phyloP scores from a whole-genome alignment of 2,888 invertebrate genomes.

The Poecilus cupreus region DNA sequence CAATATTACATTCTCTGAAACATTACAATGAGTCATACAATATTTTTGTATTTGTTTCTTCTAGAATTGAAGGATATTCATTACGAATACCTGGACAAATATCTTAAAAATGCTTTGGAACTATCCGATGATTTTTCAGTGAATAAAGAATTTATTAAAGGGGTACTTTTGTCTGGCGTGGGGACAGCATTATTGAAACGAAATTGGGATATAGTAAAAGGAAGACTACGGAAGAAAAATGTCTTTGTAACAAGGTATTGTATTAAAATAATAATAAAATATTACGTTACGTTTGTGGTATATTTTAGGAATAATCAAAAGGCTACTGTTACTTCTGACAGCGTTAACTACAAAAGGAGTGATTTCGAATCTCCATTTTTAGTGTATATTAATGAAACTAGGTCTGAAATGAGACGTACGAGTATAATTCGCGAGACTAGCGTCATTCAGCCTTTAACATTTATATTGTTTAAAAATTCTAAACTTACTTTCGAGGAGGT shows the following conservation, averaged over 20 bases:
- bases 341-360: conserved; percentile 77
- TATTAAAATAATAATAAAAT: background rate
- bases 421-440: conserved; percentile 77
- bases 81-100: conserved; percentile 74
- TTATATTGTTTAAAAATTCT: conserved; percentile 75
- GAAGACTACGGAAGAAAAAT: conserved; percentile 73
- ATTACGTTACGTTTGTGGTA: background rate
- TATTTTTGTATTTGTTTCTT: conserved; percentile 65
- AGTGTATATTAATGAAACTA: conserved; percentile 76
- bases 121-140: conserved; percentile 74
- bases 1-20: too few relatives aligned
- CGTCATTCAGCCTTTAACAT: conserved; percentile 76
- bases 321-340: conserved; percentile 78
- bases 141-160: conserved; percentile 77
- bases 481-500: conserved; percentile 67
- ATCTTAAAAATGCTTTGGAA: conserved; percentile 69
- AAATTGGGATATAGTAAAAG: conserved; percentile 75
- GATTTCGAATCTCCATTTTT: conserved; percentile 73
- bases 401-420: conserved; percentile 75
- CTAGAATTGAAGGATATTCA: conserved; percentile 76
- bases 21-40: too few relatives aligned
- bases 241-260: conserved; percentile 75
- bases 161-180: conserved; percentile 76
- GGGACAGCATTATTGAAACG: conserved; percentile 75
- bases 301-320: conserved; percentile 75